Base-by-base conservation (phyloP, 1,140 invertebrate species). In the Yoshiicerus persimilis region DNA sequence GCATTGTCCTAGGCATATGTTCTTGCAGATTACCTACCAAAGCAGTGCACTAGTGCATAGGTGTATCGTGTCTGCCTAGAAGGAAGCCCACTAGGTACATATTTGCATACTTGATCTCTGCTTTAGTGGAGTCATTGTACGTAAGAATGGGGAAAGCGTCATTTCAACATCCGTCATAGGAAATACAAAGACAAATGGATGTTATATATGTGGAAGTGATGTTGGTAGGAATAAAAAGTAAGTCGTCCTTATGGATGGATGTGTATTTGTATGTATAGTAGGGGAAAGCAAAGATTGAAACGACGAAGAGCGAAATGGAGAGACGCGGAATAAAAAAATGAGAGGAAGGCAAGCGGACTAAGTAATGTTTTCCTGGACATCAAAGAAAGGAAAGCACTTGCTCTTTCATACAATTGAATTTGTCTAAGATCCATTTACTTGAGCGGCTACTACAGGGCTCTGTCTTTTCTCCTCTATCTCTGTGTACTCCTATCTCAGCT, bases 381-480 rank as follows among this genome's bases (percentile, higher is more conserved):
- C 75, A 80, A 80, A 80, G 75, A 80, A 80, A 36, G 34, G 75
- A 80, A 80, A 80, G 75, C n/a, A 80, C 34, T 80, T 80, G 75
- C 75, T 80, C 75, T 38, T 34, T 80, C 75, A 38, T 80, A 36
- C 75, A 80, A 80, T 80, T 80, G 75, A 80, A 80, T 80, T 80
- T 80, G 34, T 80, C 75, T 80, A 36, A 80, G 32, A 80, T 34
- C 30, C 75, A 36, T 80, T 80, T 34, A 36, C 75, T 34, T 80
- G 30, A 80, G 32, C 75, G 75, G 75, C 34, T 34, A 80, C 34
- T 80, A 70, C 47, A 56, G 47, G 6, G 20, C 10, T n/a, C 27
- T 25, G 27, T 30, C 64, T 70, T 70, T 70, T 70, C 13, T 16
- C 27, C 20, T 70, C 64, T 70, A 70, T 25, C 23, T 11, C 23